Conservation (phyloP, 1,140 invertebrate genomes). For the Ips typographus region DNA sequence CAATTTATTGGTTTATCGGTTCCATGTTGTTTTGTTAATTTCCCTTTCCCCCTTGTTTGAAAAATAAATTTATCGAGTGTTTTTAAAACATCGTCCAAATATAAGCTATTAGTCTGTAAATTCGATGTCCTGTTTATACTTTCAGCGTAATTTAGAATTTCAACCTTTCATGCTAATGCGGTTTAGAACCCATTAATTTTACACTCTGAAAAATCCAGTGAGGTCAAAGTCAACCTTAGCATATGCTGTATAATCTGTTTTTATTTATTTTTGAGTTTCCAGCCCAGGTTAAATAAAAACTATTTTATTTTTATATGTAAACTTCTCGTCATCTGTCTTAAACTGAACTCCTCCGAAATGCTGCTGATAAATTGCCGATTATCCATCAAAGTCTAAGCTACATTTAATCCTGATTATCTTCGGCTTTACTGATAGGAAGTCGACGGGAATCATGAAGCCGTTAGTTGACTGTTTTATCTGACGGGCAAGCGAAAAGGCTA, state of each 20-base stretch:
- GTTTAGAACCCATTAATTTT: no score
- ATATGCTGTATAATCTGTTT: no score
- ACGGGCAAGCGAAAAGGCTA: not conserved
- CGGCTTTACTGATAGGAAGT: not conserved
- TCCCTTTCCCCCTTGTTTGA: not conserved
- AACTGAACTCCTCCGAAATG: not conserved
- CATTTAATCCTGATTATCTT: constrained; percentile 14
- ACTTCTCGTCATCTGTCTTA: constrained; percentile 11
- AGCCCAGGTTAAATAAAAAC: no score
- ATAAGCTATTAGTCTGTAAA: constrained; percentile 3
- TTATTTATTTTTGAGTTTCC: no score
- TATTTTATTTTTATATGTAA: constrained; percentile 4
- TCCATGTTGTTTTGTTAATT: constrained; percentile 7
- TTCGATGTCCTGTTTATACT: not conserved
- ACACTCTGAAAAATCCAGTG: not conserved
- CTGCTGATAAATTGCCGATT: constrained; percentile 15
- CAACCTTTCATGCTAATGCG: not conserved
- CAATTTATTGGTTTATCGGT: constrained; percentile 7
- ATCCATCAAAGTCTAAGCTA: constrained; percentile 18
- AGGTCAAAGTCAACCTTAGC: not conserved
- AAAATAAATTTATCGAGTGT: constrained; percentile 9
- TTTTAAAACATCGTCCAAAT: constrained; percentile 10
- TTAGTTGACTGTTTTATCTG: not conserved
- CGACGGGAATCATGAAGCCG: constrained; percentile 6
- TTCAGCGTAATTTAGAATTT: constrained; percentile 3